Percentiles rank a stretch among this genome's conserved stretches.
Evolutionary conservation across 2,113 vertebrate genomes (phyloP).

Genomic region (Hippocampus mohnikei): DNA sequence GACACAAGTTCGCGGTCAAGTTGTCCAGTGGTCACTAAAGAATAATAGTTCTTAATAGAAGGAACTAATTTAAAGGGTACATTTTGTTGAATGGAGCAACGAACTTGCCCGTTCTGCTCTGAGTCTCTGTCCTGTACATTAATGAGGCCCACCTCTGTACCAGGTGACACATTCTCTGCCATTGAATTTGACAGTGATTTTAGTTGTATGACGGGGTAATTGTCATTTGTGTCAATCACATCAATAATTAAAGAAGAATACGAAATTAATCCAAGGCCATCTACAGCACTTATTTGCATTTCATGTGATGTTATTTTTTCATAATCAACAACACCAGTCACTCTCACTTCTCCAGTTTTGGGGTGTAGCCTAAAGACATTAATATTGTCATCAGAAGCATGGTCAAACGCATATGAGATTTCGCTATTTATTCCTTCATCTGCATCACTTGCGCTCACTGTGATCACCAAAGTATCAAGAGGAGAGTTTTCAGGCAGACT

Average conservation of each 20-base stretch:
- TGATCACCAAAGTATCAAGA: slow-evolving; percentile 49
- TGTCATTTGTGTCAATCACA: slow-evolving; percentile 75
- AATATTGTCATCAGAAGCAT: slow-evolving; percentile 19
- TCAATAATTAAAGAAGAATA: slow-evolving; percentile 63
- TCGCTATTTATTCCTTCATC: slow-evolving; percentile 61
- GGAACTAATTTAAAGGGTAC: slow-evolving; percentile 53
- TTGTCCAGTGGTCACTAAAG: slow-evolving; percentile 44
- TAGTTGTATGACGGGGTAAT: slow-evolving; percentile 64
- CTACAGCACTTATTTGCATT: slow-evolving; percentile 62
- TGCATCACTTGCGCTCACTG: slow-evolving; percentile 71
- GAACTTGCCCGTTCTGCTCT: slow-evolving; percentile 47
- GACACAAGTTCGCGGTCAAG: slow-evolving; percentile 57
- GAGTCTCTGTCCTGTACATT: slow-evolving; percentile 64
- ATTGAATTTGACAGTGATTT: slow-evolving; percentile 66
- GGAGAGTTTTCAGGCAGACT: slow-evolving; percentile 59
- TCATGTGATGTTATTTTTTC: slow-evolving; percentile 43
- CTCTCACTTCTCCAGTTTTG: slow-evolving; percentile 37
- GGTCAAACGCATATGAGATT: slow-evolving; percentile 44
- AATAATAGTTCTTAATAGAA: slow-evolving; percentile 61
- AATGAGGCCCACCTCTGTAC: slow-evolving; percentile 66
- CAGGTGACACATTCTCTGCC: slow-evolving; percentile 58
- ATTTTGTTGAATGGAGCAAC: slow-evolving; percentile 47
- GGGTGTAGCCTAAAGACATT: slow-evolving; percentile 32
- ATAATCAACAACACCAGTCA: slow-evolving; percentile 43
- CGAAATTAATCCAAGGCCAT: slow-evolving; percentile 62